These are phyloP conservation scores for Agrypnia vestita DNA, from an alignment of 1,140 invertebrate species.

Conservation along the genomic window DNA sequence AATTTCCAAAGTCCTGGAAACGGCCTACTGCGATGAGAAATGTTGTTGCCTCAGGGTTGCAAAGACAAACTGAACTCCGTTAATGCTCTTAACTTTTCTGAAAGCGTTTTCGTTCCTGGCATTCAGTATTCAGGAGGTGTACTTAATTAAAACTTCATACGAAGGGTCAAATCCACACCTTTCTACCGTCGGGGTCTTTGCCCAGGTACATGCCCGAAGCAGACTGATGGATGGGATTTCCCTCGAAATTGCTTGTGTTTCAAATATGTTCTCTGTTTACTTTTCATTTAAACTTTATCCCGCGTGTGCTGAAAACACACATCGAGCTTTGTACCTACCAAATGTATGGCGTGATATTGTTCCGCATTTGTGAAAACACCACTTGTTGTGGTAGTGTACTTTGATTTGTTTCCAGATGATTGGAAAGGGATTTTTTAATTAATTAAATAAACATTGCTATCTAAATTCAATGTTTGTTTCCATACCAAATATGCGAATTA, in stretches of 20 bases:
- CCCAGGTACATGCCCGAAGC: constrained; percentile 5
- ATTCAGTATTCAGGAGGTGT: constrained; percentile 55
- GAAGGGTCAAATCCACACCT: constrained; percentile 54
- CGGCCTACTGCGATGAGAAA: constrained; percentile 31
- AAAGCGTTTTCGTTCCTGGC: constrained; percentile 56
- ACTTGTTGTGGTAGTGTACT: too few species aligned
- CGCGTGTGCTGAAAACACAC: constrained; percentile 2
- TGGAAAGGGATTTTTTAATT: too few species aligned
- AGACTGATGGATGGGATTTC: constrained; percentile 27
- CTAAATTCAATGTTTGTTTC: too few species aligned
- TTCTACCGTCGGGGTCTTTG: constrained; percentile 16
- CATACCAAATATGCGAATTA: too few species aligned
- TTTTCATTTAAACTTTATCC: constrained; percentile 45
- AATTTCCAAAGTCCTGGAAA: constrained; percentile 30
- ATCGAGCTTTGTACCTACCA: neutral
- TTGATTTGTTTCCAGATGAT: too few species aligned
- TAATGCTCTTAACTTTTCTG: constrained; percentile 59
- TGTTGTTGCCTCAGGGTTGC: constrained; percentile 36
- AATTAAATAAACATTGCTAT: too few species aligned
- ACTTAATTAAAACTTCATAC: constrained; percentile 60
- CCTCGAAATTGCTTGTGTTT: constrained; percentile 36
- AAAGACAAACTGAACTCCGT: constrained; percentile 59
- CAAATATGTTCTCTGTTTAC: constrained; percentile 44
- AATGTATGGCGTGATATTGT: too few species aligned
- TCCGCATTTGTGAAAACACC: too few species aligned